Evolutionary conservation across 2,888 invertebrate genomes (phyloP), one percentile per base, ranked within the genome.

Genomic region (Acanthosepion lycidas): DNA sequence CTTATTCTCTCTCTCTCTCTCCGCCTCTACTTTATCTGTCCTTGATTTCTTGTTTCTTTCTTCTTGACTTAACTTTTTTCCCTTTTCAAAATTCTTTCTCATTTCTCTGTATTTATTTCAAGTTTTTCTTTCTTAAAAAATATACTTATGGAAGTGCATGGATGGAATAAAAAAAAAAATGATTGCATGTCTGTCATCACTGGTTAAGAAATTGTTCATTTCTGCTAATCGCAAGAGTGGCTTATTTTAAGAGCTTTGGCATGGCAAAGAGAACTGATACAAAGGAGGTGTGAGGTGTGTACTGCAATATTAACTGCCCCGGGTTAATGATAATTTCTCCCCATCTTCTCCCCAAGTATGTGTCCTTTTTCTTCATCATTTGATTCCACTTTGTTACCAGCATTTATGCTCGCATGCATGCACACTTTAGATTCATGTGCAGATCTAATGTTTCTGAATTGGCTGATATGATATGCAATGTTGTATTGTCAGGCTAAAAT

Each of bases 111-210:
- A 5, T 78, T n/a, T n/a, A 12, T n/a, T 64, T 64, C 4, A 18
- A 78, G 28, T 78, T n/a, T 18, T 78, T 78, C n/a, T n/a, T n/a
- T n/a, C 78, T n/a, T n/a, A 78, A 78, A n/a, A 78, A 78, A 78
- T n/a, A 0, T n/a, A 23, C 55, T 2, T 59, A 59, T 78, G n/a
- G 78, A 78, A 78, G n/a, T 78, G 78, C n/a, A 78, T 78, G 15
- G n/a, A 78, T 78, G n/a, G 2, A n/a, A n/a, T 9, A 18, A 78
- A 12, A 12, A 4, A 4, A 23, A 23, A 23, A 78, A 78, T 78
- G 78, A 78, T 78, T 78, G 78, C 78, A 78, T 78, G 78, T 78
- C 78, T 78, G 78, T 78, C 78, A 78, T n/a, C 78, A 78, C 78
- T n/a, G n/a, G 78, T 78, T 78, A 78, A 78, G 78, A 78, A 78